Percentiles rank a stretch among this genome's conserved stretches.
phyloP scores from a whole-genome alignment of 1,140 invertebrate species.

The Drosophila bocki region DNA sequence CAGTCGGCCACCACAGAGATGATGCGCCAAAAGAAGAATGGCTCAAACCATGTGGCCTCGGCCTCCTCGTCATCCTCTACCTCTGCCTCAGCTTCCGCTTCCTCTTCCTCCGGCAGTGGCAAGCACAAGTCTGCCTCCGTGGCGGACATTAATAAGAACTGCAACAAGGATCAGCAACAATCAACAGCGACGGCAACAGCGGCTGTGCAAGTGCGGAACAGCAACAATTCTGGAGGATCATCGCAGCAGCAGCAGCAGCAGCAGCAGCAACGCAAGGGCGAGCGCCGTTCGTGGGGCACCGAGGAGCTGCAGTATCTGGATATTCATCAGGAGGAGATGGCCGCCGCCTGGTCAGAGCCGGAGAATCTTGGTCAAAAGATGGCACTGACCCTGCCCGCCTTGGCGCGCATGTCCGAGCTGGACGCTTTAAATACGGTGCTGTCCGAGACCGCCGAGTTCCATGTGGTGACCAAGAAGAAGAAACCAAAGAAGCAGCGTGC shows the following conservation, averaged over 20 bases:
- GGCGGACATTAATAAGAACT: conserved; percentile 65
- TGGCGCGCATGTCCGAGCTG: conserved; percentile 70
- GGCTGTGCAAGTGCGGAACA: conserved; percentile 18
- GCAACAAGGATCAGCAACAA: conserved; percentile 58
- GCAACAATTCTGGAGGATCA: conserved; percentile 11
- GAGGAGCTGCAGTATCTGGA: conserved; percentile 86
- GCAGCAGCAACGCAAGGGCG: conserved; percentile 73
- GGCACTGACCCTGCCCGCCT: conserved; percentile 36
- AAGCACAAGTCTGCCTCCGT: conserved; percentile 70
- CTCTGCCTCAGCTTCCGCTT: conserved; percentile 5
- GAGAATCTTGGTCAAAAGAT: conserved; percentile 11
- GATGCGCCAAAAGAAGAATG: conserved; percentile 76
- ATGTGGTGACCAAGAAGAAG: conserved; percentile 90
- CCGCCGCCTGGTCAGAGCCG: conserved; percentile 36
- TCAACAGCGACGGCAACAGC: neutral
- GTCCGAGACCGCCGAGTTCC: conserved; percentile 87
- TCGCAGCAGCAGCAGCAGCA: conserved; percentile 19
- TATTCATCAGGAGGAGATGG: conserved; percentile 37
- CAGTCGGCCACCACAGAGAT: conserved; percentile 83
- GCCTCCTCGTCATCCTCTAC: conserved; percentile 17
- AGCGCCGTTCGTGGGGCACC: conserved; percentile 88
- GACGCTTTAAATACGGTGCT: conserved; percentile 71
- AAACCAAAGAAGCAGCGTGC: conserved; percentile 89
- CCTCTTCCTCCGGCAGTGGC: conserved; percentile 9
- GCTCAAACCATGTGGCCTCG: conserved; percentile 2